Conservation (phyloP, 2,888 invertebrate species). For the Hololepta plana region DNA sequence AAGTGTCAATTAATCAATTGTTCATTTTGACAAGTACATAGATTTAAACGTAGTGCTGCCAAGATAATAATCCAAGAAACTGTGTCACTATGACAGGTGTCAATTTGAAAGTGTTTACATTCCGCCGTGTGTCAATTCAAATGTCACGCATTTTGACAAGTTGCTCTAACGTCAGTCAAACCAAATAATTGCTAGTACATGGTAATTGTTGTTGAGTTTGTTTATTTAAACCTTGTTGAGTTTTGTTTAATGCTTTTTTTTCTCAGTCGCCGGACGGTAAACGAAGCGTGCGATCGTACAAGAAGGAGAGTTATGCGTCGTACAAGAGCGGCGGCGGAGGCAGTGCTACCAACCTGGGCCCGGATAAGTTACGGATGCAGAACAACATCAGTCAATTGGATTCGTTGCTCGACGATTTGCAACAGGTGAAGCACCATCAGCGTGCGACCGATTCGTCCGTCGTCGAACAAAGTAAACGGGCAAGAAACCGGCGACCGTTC, state of each 20-base stretch:
- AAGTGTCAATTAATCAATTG: no score
- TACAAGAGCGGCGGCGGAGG: slow-evolving; percentile 18
- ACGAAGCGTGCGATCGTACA: slow-evolving; percentile 20
- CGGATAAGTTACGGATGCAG: slow-evolving; percentile 23
- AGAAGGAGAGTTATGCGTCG: slow-evolving; percentile 24
- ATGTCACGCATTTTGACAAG: no score
- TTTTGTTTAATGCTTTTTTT: slow-evolving; percentile 11
- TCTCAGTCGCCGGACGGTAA: slow-evolving; percentile 27
- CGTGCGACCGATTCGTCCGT: slow-evolving; percentile 1
- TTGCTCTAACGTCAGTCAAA: no score
- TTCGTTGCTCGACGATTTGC: slow-evolving; percentile 54
- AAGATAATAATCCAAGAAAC: no score
- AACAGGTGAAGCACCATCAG: slow-evolving; percentile 26
- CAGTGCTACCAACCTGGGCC: slow-evolving; percentile 12
- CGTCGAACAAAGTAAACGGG: neutral
- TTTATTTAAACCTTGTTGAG: slow-evolving; percentile 3
- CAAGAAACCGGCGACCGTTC: neutral
- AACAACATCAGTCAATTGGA: slow-evolving; percentile 60
- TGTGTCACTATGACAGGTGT: no score
- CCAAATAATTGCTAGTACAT: no score
- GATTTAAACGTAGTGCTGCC: no score
- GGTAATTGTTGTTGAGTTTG: slow-evolving; percentile 4
- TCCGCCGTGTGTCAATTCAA: no score
- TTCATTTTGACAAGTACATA: no score
- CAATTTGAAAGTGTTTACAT: no score